phyloP scores from a whole-genome alignment of 2,888 invertebrate species.

The Drosophila helvetica region DNA sequence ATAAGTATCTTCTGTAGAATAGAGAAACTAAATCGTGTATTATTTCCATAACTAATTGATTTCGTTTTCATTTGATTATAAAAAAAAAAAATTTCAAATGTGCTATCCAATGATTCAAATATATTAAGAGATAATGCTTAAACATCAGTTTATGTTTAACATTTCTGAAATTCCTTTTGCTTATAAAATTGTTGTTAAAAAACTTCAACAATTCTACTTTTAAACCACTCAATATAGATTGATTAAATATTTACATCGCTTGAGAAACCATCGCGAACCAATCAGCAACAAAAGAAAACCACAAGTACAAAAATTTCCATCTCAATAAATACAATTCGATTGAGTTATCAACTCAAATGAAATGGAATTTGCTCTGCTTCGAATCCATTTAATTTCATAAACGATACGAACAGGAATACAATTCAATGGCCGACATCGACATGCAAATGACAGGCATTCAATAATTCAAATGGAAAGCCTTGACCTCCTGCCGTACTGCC shows the following conservation, averaged over 20 bases:
- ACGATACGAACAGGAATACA: constrained; percentile 40
- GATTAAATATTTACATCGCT: background rate
- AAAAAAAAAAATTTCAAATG: too few species aligned
- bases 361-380: constrained; percentile 28
- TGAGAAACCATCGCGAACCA: background rate
- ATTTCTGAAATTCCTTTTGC: too few species aligned
- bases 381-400: constrained; percentile 54
- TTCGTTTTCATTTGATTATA: too few species aligned
- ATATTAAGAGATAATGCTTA: too few species aligned
- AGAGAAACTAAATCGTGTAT: too few species aligned
- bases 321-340: constrained; percentile 27
- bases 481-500: constrained; percentile 9
- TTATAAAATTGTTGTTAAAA: too few species aligned
- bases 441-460: constrained; percentile 52
- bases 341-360: constrained; percentile 10
- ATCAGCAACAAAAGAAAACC: background rate
- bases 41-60: too few species aligned
- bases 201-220: too few species aligned
- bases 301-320: constrained; percentile 13
- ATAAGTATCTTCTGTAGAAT: too few species aligned
- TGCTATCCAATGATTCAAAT: too few species aligned
- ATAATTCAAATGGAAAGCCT: constrained; percentile 36
- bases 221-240: background rate
- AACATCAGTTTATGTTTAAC: too few species aligned
- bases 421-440: constrained; percentile 24